phyloP scores from a whole-genome alignment of 2,113 vertebrate genomes.

The Alligator mississippiensis region DNA sequence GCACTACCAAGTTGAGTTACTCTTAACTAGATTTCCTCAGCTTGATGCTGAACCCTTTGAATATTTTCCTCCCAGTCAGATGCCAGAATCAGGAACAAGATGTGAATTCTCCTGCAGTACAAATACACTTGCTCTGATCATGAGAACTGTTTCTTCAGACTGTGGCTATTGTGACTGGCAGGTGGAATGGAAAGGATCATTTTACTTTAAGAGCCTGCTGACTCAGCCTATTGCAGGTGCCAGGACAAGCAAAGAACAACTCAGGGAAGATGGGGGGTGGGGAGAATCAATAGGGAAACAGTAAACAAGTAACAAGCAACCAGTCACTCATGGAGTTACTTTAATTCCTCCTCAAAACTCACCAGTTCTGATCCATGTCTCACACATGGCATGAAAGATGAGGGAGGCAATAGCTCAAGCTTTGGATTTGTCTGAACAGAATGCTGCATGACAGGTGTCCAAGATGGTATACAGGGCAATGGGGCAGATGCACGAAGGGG shows the following conservation, averaged over 20 bases:
- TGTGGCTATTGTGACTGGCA: not conserved
- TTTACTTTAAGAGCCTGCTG: not conserved
- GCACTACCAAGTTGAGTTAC: not conserved
- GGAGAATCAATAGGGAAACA: not conserved
- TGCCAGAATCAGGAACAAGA: not conserved
- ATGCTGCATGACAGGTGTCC: fast-evolving
- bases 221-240: not conserved
- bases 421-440: not conserved
- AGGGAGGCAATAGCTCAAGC: slow-evolving; percentile 74
- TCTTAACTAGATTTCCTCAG: not conserved
- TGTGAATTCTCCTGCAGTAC: not conserved
- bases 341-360: not conserved
- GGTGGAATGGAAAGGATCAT: not conserved
- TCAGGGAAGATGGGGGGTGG: not conserved
- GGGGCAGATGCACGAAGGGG: not conserved
- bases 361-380: slow-evolving; percentile 30
- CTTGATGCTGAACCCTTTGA: not conserved
- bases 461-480: fast-evolving
- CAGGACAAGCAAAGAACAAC: not conserved
- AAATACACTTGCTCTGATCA: not conserved
- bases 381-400: slow-evolving; percentile 72
- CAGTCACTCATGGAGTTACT: not conserved
- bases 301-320: not conserved
- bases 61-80: not conserved
- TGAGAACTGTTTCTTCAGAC: not conserved